Evolutionary conservation across 2,797 vertebrate genomes (phyloP).

Genomic region (Bovichtus variegatus): DNA sequence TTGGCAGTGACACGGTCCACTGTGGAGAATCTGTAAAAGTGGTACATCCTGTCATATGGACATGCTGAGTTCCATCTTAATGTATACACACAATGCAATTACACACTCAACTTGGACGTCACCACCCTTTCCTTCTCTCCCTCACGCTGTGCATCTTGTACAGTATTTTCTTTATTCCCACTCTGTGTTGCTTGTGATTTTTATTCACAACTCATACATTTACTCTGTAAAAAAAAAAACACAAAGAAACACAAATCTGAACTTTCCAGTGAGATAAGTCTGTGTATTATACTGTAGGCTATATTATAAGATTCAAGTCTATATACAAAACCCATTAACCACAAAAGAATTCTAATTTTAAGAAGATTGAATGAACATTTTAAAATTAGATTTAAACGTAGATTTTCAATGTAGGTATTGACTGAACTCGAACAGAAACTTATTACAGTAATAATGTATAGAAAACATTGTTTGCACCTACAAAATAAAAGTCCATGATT

Average conservation of each 20-base stretch:
- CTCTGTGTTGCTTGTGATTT: slow-evolving; percentile 11
- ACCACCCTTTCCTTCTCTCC: background rate
- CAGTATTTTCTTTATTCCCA: slow-evolving; percentile 3
- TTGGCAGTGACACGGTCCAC: slow-evolving; percentile 10
- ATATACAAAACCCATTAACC: background rate
- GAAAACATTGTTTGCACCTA: background rate
- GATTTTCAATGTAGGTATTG: background rate
- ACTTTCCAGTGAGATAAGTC: background rate
- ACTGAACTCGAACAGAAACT: background rate
- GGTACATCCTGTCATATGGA: slow-evolving; percentile 61
- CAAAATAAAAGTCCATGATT: background rate
- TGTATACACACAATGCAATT: slow-evolving; percentile 14
- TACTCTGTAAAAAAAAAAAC: background rate
- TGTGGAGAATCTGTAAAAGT: slow-evolving; percentile 22
- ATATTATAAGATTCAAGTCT: background rate
- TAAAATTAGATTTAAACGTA: background rate
- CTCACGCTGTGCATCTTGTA: slow-evolving; percentile 4
- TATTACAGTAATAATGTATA: background rate
- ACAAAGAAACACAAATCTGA: background rate
- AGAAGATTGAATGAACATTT: background rate
- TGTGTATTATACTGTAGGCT: background rate
- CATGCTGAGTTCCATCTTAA: slow-evolving; percentile 44
- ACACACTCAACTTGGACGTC: slow-evolving; percentile 17
- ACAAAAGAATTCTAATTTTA: background rate
- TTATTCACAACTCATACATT: slow-evolving; percentile 14